Evolutionary conservation across 2,888 invertebrate species (phyloP).

Genomic region (Eulithis prunata): DNA sequence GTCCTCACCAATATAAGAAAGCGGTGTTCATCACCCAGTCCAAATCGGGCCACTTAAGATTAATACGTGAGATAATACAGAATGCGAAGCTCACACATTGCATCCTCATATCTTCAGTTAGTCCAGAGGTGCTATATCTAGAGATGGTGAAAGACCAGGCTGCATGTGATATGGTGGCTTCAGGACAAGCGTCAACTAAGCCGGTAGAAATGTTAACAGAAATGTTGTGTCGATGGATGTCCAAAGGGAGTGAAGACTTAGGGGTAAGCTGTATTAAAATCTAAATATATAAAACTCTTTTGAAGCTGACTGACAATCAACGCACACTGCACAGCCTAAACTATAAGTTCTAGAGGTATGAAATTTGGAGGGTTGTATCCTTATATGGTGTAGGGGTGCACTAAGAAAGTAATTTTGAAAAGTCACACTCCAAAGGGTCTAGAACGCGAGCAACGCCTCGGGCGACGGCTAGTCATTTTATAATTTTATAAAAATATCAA

Average conservation of each 20-base stretch:
- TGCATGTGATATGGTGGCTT: conserved; percentile 63
- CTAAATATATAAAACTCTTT: neutral
- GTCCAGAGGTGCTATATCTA: conserved; percentile 81
- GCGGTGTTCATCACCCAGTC: conserved; percentile 85
- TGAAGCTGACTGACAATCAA: neutral
- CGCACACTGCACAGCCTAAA: too few species aligned
- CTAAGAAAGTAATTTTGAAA: too few species aligned
- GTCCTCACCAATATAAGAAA: conserved; percentile 67
- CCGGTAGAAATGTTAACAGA: conserved; percentile 66
- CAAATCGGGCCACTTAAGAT: conserved; percentile 79
- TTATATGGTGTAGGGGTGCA: too few species aligned
- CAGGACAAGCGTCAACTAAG: conserved; percentile 63
- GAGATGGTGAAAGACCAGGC: conserved; percentile 70
- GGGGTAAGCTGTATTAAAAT: conserved; percentile 6
- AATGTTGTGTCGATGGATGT: conserved; percentile 82
- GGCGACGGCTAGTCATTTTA: too few species aligned
- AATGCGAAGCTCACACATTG: conserved; percentile 86
- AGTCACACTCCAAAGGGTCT: too few species aligned
- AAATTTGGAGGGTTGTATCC: too few species aligned
- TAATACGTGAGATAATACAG: conserved; percentile 84
- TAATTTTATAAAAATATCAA: too few species aligned
- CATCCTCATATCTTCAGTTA: conserved; percentile 84
- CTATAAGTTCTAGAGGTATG: too few species aligned
- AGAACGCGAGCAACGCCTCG: too few species aligned
- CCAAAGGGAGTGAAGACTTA: conserved; percentile 56